phyloP scores from a whole-genome alignment of 2,888 invertebrate species.

The Drosophila nigricruria region DNA sequence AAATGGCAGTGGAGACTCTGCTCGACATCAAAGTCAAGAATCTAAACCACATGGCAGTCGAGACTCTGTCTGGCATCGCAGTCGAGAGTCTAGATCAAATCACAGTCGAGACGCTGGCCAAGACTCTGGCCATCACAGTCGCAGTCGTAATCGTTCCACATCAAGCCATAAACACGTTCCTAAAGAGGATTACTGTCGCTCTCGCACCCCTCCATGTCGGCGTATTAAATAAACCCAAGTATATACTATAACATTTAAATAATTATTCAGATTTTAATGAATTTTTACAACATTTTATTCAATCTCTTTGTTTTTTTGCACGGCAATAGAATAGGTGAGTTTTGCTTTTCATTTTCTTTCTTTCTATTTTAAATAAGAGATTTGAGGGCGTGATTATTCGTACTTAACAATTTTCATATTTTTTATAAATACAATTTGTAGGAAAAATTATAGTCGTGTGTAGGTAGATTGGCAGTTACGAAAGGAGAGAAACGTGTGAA shows the following conservation, averaged over 20 bases:
- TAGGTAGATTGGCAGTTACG: slow-evolving; percentile 68
- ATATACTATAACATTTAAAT: slow-evolving; percentile 16
- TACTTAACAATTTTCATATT: slow-evolving; percentile 65
- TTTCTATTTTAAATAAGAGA: slow-evolving; percentile 54
- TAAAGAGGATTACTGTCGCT: slow-evolving; percentile 13
- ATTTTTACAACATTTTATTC: slow-evolving; percentile 75
- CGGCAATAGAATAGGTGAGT: slow-evolving; percentile 52
- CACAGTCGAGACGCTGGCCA: neutral
- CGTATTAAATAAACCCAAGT: slow-evolving; percentile 37
- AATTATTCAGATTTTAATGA: slow-evolving; percentile 51
- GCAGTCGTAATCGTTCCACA: neutral
- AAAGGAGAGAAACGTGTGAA: slow-evolving; percentile 46
- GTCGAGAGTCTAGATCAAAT: neutral
- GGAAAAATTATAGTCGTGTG: slow-evolving; percentile 35
- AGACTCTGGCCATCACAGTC: neutral
- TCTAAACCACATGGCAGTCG: too few relatives aligned
- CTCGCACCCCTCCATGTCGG: slow-evolving; percentile 11
- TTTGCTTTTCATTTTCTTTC: slow-evolving; percentile 35
- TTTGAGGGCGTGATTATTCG: slow-evolving; percentile 50
- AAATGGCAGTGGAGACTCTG: neutral
- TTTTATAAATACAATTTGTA: slow-evolving; percentile 66
- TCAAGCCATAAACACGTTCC: neutral
- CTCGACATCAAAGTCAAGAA: too few relatives aligned
- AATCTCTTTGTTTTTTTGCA: slow-evolving; percentile 68
- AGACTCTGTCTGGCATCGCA: neutral